phyloP scores from a whole-genome alignment of 2,797 vertebrate species.

The Sardinella longiceps region DNA sequence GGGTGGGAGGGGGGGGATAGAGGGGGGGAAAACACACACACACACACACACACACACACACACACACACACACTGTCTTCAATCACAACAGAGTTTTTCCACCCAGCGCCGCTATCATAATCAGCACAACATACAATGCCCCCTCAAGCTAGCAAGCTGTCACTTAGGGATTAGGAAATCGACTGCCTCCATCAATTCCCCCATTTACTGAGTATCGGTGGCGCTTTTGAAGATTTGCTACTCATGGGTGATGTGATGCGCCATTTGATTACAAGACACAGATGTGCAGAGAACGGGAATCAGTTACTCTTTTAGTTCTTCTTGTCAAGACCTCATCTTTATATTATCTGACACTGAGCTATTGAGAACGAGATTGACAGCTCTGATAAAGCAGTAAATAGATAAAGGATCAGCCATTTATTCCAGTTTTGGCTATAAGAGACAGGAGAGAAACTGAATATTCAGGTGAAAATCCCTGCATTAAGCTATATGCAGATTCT shows the following conservation, averaged over 20 bases:
- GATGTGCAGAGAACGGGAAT: not conserved
- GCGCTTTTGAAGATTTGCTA: not conserved
- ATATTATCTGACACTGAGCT: not conserved
- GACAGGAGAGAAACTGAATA: not conserved
- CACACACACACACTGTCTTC: not conserved
- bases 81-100: slow-evolving; percentile 1
- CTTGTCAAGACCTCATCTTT: not conserved
- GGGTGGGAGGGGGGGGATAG: not conserved
- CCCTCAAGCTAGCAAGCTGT: slow-evolving; percentile 12
- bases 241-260: not conserved
- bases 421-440: not conserved
- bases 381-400: not conserved
- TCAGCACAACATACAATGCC: slow-evolving; percentile 17
- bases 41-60: not conserved
- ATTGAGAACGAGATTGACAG: not conserved
- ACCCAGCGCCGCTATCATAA: not conserved
- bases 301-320: not conserved
- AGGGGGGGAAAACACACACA: not conserved
- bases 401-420: not conserved
- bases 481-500: not conserved
- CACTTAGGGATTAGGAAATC: slow-evolving; percentile 9
- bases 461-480: not conserved
- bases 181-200: not conserved
- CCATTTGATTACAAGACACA: not conserved
- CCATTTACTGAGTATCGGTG: not conserved